Evolutionary conservation across 2,888 invertebrate species (phyloP).

Genomic region (Prosapia bicincta): DNA sequence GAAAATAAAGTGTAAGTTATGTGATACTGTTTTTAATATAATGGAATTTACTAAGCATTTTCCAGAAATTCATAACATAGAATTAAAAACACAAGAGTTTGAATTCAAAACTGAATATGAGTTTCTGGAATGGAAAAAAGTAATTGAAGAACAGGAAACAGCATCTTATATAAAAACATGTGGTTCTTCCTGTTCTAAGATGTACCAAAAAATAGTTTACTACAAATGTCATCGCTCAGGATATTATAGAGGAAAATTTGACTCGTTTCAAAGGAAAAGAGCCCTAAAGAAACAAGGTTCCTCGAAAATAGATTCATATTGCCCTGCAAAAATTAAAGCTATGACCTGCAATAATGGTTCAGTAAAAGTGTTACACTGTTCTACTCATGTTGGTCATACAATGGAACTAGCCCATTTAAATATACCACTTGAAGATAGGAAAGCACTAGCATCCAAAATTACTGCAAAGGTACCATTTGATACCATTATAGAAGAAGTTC

Average conservation of each 20-base stretch:
- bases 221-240: constrained; percentile 7
- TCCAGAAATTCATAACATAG: background rate
- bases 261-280: background rate
- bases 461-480: background rate
- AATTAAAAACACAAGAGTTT: background rate
- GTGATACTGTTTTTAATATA: background rate
- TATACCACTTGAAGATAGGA: constrained; percentile 1
- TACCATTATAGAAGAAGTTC: background rate
- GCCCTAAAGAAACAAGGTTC: constrained; percentile 7
- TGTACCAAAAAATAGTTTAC: background rate
- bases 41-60: background rate
- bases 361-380: background rate
- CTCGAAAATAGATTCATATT: constrained; percentile 7
- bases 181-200: background rate
- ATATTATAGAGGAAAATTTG: background rate
- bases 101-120: background rate
- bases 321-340: constrained; percentile 9
- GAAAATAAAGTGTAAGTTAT: background rate
- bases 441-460: background rate
- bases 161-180: constrained; percentile 4
- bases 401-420: constrained; percentile 3
- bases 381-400: constrained; percentile 8
- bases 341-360: background rate
- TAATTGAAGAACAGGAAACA: constrained; percentile 4
- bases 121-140: constrained; percentile 2